Evolutionary conservation across 2,888 invertebrate genomes (phyloP), one percentile per base, ranked within the genome.

Genomic region (Slavum lentiscoides): DNA sequence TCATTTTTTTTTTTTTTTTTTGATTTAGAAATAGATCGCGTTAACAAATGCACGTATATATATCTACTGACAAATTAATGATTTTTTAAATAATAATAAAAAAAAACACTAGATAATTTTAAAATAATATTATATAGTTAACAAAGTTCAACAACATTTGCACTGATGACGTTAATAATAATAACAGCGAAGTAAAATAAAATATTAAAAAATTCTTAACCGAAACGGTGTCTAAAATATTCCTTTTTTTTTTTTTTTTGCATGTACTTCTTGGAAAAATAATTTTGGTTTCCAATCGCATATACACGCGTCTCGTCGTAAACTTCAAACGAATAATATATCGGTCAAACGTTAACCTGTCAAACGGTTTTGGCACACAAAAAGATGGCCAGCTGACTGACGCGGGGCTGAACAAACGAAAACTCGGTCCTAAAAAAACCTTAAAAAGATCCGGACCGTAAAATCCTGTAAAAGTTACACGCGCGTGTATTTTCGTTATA

Each of bases 321-420:
- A 19, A 75, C 74, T 43, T 75, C 74, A 75, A 75, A 75, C 74
- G 55, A 75, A 37, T 37, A 66, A 74, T 67, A 67, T 66, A 75
- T 75, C 39, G 74, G 66, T 58, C 74, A 75, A 58, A 75, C 55
- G 39, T 66, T 55, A 74, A 74, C 74, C 30, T 74, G 55, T 74
- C 74, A 66, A 39, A 58, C 58, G 39, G 23, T 75, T 75, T 75
- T 75, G 66, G 74, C 74, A 75, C 66, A 49, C 66, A 21, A 66
- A 66, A 66, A 39, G 2, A 66, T 74, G 8, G 55, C 39, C 74
- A 66, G 55, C 66, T 39, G 66, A 66, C 39, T 66, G 66, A 58
- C 39, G 58, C 21, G 66, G 39, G 66, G 39, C 66, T 58, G 58
- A 58, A 39, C 55, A 58, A 74, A 66, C 58, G 58, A 23, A 58